Percentiles rank a stretch among this genome's conserved stretches.
Conservation (phyloP, 2,113 vertebrate genomes). For the Centropus unirufus region DNA sequence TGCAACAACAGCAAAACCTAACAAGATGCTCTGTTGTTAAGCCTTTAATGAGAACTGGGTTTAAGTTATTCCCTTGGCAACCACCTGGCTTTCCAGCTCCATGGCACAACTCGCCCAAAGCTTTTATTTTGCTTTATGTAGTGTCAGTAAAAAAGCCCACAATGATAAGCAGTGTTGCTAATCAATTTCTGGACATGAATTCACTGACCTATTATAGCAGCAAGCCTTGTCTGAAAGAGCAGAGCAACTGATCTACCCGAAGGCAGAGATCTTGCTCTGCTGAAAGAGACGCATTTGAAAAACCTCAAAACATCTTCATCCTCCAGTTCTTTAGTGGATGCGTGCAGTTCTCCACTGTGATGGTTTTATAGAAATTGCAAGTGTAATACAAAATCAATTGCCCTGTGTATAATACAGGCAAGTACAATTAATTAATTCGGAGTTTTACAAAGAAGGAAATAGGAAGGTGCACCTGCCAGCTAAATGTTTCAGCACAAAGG, state of each 20-base stretch:
- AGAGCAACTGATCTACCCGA: background rate
- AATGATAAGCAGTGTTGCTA: background rate
- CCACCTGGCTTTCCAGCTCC: background rate
- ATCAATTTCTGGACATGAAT: background rate
- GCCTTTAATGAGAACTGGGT: slow-evolving; percentile 47
- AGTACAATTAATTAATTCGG: background rate
- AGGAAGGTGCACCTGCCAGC: background rate
- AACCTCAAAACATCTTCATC: background rate
- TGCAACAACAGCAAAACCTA: background rate
- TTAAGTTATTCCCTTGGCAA: slow-evolving; percentile 42
- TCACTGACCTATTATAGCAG: background rate
- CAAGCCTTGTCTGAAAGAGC: background rate
- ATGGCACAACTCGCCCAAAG: background rate
- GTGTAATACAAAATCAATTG: background rate
- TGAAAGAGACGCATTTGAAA: background rate
- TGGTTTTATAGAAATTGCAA: background rate
- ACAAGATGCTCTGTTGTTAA: slow-evolving; percentile 18
- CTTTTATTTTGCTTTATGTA: slow-evolving; percentile 8
- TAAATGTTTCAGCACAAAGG: background rate
- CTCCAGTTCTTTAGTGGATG: background rate
- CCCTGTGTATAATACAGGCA: background rate
- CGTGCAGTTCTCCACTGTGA: background rate
- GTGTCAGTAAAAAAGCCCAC: background rate
- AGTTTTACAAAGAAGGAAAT: background rate
- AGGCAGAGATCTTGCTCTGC: background rate